phyloP scores from a whole-genome alignment of 1,140 invertebrate species.

The Andricus grossulariae region DNA sequence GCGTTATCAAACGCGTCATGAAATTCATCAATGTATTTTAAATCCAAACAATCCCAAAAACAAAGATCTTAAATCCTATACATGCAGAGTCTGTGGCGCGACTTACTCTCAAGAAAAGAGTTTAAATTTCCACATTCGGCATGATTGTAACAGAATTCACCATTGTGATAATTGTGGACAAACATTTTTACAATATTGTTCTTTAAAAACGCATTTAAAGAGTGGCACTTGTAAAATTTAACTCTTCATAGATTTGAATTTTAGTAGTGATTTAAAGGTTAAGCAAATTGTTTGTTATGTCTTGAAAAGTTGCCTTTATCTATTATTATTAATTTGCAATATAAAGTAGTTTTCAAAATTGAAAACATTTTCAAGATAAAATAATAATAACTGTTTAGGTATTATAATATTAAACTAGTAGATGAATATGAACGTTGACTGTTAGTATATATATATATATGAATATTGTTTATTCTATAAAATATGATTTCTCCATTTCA shows the following conservation, averaged over 20 bases:
- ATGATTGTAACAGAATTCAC: slow-evolving; percentile 10
- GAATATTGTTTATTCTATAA: no score
- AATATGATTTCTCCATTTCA: no score
- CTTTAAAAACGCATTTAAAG: not conserved
- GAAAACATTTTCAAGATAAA: no score
- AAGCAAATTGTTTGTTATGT: not conserved
- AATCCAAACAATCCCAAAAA: not conserved
- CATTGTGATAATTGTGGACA: slow-evolving; percentile 9
- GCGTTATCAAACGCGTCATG: slow-evolving; percentile 19
- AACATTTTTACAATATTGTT: slow-evolving; percentile 11
- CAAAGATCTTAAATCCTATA: not conserved
- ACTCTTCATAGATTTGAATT: not conserved
- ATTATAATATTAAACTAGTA: no score
- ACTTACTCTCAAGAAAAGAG: slow-evolving; percentile 3
- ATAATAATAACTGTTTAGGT: no score
- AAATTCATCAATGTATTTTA: slow-evolving; percentile 12
- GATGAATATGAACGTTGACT: no score
- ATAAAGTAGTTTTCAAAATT: no score
- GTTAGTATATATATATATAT: no score
- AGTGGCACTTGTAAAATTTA: not conserved
- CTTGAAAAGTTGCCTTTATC: no score
- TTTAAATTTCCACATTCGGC: slow-evolving; percentile 1
- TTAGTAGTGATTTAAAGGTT: not conserved
- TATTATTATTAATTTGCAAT: no score
- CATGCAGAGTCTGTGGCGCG: slow-evolving; percentile 1